A percentile compares a stretch with the other conserved stretches of the same genome.
Conservation (phyloP, 2,888 invertebrate species). For the Sinohyriopsis cumingii region DNA sequence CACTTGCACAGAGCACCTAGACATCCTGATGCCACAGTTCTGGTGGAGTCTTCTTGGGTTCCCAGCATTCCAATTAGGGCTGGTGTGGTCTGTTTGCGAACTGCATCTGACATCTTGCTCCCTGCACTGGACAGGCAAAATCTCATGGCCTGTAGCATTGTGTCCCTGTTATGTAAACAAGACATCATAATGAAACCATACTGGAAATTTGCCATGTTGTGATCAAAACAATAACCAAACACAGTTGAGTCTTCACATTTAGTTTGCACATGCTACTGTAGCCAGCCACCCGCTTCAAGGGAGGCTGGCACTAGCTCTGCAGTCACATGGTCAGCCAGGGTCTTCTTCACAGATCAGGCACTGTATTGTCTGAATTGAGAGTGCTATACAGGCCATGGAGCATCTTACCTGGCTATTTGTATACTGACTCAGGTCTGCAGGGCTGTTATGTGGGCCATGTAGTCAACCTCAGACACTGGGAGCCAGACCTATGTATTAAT, state of each 20-base stretch:
- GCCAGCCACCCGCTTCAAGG: too few relatives aligned
- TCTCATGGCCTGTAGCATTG: conserved; percentile 91
- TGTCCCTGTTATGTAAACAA: conserved; percentile 79
- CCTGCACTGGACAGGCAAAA: conserved; percentile 89
- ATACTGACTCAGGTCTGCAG: too few relatives aligned
- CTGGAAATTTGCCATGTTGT: neutral
- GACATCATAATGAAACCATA: neutral
- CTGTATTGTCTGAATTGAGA: too few relatives aligned
- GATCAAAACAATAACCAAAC: neutral
- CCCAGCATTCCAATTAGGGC: conserved; percentile 75
- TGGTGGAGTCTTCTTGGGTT: conserved; percentile 82
- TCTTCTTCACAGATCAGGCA: too few relatives aligned
- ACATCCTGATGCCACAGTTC: conserved; percentile 89
- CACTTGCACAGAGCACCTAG: conserved; percentile 85
- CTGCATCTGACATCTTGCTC: conserved; percentile 88
- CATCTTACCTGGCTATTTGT: too few relatives aligned
- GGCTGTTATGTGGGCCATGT: too few relatives aligned
- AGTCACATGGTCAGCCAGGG: too few relatives aligned
- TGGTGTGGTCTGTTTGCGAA: conserved; percentile 80
- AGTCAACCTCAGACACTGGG: too few relatives aligned
- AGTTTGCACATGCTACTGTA: too few relatives aligned
- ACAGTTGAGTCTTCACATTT: neutral
- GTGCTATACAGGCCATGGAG: too few relatives aligned
- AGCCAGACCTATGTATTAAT: too few relatives aligned
- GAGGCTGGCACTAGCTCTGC: too few relatives aligned